Conservation (phyloP, 2,797 vertebrate species). For the Onychomys arenicola region DNA sequence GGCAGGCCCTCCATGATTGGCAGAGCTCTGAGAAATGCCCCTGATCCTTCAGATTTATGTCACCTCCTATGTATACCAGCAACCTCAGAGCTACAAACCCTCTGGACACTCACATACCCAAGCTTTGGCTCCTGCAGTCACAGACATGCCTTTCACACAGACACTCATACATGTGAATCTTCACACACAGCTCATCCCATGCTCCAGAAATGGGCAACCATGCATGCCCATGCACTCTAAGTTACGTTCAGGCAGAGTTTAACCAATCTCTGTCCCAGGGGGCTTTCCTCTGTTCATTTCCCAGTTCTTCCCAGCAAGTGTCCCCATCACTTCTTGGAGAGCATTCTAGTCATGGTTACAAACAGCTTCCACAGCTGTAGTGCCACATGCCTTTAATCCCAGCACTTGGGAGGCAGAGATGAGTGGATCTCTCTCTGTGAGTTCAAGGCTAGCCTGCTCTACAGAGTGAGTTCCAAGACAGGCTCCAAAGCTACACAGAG, state of each 20-base stretch:
- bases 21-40: not conserved
- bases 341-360: not conserved
- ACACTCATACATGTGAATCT: not conserved
- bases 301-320: not conserved
- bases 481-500: not conserved
- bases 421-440: not conserved
- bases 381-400: not conserved
- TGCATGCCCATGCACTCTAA: not conserved
- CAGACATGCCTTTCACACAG: not conserved
- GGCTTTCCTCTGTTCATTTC: not conserved
- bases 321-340: accelerated
- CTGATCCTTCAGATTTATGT: not conserved
- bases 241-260: not conserved
- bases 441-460: not conserved
- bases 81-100: not conserved
- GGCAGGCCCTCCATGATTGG: not conserved
- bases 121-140: not conserved
- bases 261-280: not conserved
- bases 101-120: not conserved
- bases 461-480: not conserved
- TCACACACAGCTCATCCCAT: not conserved
- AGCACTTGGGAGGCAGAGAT: not conserved
- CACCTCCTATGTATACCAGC: not conserved
- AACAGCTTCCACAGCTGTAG: not conserved
- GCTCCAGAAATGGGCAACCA: not conserved